Evolutionary conservation across 1,140 invertebrate species (phyloP).

Genomic region (Ips typographus): DNA sequence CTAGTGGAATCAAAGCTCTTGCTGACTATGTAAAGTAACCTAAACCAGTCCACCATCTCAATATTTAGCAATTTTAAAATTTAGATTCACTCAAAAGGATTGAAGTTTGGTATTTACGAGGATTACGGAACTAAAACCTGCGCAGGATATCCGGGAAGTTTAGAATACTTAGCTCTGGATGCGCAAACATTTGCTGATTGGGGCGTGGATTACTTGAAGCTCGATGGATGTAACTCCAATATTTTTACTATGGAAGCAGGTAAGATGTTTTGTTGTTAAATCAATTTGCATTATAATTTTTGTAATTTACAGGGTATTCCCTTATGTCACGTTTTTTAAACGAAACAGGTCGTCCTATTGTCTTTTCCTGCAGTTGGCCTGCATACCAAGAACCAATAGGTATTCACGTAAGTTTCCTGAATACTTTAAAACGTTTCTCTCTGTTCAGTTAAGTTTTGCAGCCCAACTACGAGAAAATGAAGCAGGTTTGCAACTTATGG

Average conservation of each 20-base stretch:
- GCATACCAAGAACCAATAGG: constrained; percentile 64
- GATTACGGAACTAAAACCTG: constrained; percentile 86
- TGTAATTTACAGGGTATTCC: constrained; percentile 40
- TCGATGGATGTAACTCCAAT: constrained; percentile 84
- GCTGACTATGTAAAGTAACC: constrained; percentile 72
- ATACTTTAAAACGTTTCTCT: constrained; percentile 12
- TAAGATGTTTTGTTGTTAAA: constrained; percentile 39
- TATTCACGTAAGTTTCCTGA: constrained; percentile 46
- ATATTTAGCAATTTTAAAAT: neutral
- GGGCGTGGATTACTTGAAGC: constrained; percentile 87
- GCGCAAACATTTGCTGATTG: constrained; percentile 83
- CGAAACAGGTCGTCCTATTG: constrained; percentile 75
- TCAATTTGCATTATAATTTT: constrained; percentile 1
- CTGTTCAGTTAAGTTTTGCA: constrained; percentile 48
- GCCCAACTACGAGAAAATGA: constrained; percentile 71
- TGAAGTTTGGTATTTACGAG: constrained; percentile 88
- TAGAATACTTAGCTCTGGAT: constrained; percentile 74
- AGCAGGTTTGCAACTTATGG: constrained; percentile 82
- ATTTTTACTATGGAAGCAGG: constrained; percentile 58
- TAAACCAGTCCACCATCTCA: neutral
- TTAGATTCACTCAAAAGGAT: constrained; percentile 74
- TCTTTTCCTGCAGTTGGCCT: constrained; percentile 90
- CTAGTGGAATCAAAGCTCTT: constrained; percentile 77
- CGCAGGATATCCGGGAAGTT: constrained; percentile 80
- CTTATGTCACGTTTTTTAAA: constrained; percentile 61